These are phyloP conservation scores for Centropristis striata DNA, from an alignment of 2,113 vertebrate genomes.

Conservation along the genomic window DNA sequence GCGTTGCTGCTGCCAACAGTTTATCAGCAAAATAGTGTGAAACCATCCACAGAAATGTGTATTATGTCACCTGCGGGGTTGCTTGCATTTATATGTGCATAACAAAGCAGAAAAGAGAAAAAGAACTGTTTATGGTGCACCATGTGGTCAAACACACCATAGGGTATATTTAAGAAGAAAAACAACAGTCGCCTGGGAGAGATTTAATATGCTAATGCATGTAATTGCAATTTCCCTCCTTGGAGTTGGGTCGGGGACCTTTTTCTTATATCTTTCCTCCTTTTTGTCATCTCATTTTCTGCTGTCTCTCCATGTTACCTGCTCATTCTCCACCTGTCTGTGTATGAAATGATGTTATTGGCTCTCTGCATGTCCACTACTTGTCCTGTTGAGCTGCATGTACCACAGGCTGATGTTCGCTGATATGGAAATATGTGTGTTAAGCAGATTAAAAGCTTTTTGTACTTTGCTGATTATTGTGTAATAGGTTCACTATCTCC, in stretches of 20 bases:
- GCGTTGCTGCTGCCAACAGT: not conserved
- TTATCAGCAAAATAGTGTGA: not conserved
- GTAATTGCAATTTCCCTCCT: not conserved
- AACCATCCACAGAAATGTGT: not conserved
- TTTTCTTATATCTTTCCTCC: not conserved
- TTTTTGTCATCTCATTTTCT: not conserved
- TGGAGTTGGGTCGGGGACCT: not conserved
- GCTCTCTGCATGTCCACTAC: constrained; percentile 5
- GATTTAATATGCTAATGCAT: not conserved
- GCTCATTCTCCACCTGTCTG: not conserved
- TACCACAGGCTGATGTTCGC: constrained; percentile 39
- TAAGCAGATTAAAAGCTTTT: constrained; percentile 55
- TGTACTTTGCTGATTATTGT: constrained; percentile 38
- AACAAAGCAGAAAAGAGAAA: not conserved
- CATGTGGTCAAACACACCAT: not conserved
- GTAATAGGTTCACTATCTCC: constrained; percentile 23
- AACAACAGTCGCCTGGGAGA: not conserved
- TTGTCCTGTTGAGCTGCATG: constrained; percentile 29
- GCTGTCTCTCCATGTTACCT: too few relatives aligned
- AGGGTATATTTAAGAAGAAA: not conserved
- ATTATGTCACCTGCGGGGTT: too few relatives aligned
- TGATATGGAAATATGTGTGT: constrained; percentile 49
- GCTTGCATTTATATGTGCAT: too few relatives aligned
- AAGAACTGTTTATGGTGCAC: not conserved
- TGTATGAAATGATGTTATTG: constrained; percentile 10